Percentiles rank a stretch among this genome's conserved stretches.
phyloP scores from a whole-genome alignment of 2,113 vertebrate genomes.

The Eptesicus fuscus region DNA sequence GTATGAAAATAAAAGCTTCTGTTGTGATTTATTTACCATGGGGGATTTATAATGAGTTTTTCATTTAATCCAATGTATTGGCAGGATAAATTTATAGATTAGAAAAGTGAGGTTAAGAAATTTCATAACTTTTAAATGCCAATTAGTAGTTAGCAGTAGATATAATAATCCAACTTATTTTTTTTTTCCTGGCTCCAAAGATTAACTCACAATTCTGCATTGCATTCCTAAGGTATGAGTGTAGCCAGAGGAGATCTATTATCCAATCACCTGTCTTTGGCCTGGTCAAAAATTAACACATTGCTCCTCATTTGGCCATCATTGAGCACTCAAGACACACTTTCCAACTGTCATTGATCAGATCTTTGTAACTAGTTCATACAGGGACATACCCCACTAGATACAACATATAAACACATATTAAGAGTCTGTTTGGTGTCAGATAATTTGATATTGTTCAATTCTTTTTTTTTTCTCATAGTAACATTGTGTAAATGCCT shows the following conservation, averaged over 20 bases:
- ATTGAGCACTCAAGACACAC: neutral
- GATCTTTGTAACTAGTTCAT: neutral
- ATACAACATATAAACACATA: neutral
- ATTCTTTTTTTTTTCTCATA: neutral
- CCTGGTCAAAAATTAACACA: neutral
- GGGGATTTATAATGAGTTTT: neutral
- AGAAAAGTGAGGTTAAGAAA: neutral
- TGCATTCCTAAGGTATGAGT: neutral
- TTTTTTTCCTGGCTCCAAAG: neutral
- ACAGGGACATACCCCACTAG: neutral
- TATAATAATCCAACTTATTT: neutral
- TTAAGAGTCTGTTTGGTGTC: neutral
- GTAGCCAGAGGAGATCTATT: neutral
- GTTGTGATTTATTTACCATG: neutral
- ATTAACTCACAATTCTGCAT: neutral
- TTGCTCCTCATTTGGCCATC: neutral
- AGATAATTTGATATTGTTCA: neutral
- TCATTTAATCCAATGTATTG: neutral
- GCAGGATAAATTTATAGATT: neutral
- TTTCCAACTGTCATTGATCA: neutral
- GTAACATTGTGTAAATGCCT: neutral
- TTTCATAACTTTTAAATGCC: neutral
- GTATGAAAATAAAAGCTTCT: neutral
- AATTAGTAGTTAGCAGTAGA: neutral
- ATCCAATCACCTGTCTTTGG: neutral